Percentiles rank a stretch among this genome's conserved stretches.
Conservation (phyloP, 2,888 invertebrate species). For the Tridacna crocea region DNA sequence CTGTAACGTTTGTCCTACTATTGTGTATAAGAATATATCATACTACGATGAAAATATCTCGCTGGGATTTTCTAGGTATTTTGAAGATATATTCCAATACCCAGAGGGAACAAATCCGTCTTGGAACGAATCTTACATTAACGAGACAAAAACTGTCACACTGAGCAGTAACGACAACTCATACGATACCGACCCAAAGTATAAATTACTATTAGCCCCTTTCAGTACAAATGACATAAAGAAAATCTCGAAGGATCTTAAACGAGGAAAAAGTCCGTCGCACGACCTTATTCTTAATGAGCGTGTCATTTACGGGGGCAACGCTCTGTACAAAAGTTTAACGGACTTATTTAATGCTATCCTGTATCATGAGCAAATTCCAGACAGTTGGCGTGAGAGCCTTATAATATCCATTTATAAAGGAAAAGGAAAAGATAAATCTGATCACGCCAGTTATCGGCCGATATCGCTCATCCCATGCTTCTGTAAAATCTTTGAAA, state of each 20-base stretch:
- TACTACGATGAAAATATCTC: not conserved
- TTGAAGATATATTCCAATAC: not conserved
- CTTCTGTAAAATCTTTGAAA: slow-evolving; percentile 7
- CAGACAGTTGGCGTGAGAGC: not conserved
- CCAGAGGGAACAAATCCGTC: not conserved
- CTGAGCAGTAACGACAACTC: too few relatives aligned
- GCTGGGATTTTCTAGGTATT: not conserved
- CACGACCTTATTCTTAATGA: slow-evolving; percentile 9
- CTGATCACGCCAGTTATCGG: slow-evolving; percentile 1
- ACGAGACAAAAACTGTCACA: not conserved
- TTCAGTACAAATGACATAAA: not conserved
- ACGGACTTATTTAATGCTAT: not conserved
- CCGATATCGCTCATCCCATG: not conserved
- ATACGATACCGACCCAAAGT: not conserved
- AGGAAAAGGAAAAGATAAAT: slow-evolving; percentile 16
- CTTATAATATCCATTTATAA: slow-evolving; percentile 9
- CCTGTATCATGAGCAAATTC: not conserved
- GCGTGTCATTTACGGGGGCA: slow-evolving; percentile 2
- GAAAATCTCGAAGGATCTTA: not conserved
- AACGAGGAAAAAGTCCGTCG: slow-evolving; percentile 1
- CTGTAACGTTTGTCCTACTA: not conserved
- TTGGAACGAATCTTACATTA: not conserved
- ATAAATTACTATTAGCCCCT: not conserved
- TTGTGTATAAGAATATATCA: not conserved
- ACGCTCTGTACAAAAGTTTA: not conserved